phyloP scores from a whole-genome alignment of 53 echinoderm and acorn worm species.

The Crossaster papposus region DNA sequence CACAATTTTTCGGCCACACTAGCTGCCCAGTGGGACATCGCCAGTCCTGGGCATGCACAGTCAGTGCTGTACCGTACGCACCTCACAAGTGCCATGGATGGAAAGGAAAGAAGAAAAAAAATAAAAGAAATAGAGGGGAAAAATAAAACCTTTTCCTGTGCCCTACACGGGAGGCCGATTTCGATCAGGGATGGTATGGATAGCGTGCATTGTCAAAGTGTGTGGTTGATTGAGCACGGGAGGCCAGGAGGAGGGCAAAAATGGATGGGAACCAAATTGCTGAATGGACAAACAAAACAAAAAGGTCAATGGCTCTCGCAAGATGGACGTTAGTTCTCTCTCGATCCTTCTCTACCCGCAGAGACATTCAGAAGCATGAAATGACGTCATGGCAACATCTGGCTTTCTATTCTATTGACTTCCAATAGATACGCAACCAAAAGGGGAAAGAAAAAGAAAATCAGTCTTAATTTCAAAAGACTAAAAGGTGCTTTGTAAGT shows the following conservation, averaged over 20 bases:
- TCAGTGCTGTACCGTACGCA: not conserved
- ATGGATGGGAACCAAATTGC: not conserved
- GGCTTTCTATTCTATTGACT: not conserved
- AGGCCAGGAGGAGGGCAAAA: not conserved
- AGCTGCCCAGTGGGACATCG: slow-evolving; percentile 56
- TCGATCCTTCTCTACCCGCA: not conserved
- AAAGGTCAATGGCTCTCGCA: slow-evolving; percentile 31
- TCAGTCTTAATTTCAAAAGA: not conserved
- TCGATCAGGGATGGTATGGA: not conserved
- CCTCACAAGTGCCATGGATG: not conserved
- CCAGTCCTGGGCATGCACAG: slow-evolving; percentile 21
- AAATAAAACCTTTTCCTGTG: not conserved
- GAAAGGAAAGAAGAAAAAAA: not conserved
- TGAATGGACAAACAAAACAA: slow-evolving; percentile 10
- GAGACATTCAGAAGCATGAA: slow-evolving; percentile 15
- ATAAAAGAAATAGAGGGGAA: not conserved
- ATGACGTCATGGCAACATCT: slow-evolving; percentile 36
- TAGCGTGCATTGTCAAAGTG: slow-evolving; percentile 38
- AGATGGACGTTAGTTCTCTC: slow-evolving; percentile 10
- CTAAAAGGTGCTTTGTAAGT: not conserved
- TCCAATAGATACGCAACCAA: not conserved
- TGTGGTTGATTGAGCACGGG: slow-evolving; percentile 38
- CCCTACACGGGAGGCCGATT: slow-evolving; percentile 51
- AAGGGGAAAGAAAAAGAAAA: not conserved
- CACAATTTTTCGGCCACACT: slow-evolving; percentile 65